Conservation (phyloP, 2,888 invertebrate species). For the Brenthis hecate region DNA sequence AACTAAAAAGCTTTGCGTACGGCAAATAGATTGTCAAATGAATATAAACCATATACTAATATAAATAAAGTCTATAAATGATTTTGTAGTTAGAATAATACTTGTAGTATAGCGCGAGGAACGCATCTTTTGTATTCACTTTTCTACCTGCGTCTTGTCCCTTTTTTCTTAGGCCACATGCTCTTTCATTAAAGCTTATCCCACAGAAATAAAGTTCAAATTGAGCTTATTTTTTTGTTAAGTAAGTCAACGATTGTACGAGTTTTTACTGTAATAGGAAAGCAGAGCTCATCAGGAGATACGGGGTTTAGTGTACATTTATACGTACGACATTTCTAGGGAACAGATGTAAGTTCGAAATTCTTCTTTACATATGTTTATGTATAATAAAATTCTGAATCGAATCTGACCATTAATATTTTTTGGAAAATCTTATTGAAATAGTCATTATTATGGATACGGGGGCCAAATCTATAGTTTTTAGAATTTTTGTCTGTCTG, state of each 20-base stretch:
- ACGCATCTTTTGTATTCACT: conserved; percentile 70
- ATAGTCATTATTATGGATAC: too few relatives aligned
- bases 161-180: conserved; percentile 63
- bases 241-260: conserved; percentile 35
- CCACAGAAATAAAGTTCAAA: conserved; percentile 43
- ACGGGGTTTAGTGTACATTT: conserved; percentile 29
- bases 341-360: neutral
- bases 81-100: conserved; percentile 21
- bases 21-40: conserved; percentile 31
- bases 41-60: conserved; percentile 49
- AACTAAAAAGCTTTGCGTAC: conserved; percentile 35
- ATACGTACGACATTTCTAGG: conserved; percentile 10
- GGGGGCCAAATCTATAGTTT: too few relatives aligned
- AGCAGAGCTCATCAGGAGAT: conserved; percentile 35
- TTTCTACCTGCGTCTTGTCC: conserved; percentile 75
- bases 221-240: conserved; percentile 30
- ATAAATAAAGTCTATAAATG: conserved; percentile 19
- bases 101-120: conserved; percentile 49
- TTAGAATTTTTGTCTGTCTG: too few relatives aligned
- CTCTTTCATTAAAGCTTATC: conserved; percentile 42
- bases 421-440: too few relatives aligned
- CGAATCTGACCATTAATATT: too few relatives aligned
- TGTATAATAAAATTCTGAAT: too few relatives aligned
- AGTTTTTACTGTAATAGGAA: conserved; percentile 42
- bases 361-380: neutral